Evolutionary conservation across 2,797 vertebrate genomes (phyloP), one percentile per base, ranked within the genome.

Genomic region (Mionectes olivaceus): DNA sequence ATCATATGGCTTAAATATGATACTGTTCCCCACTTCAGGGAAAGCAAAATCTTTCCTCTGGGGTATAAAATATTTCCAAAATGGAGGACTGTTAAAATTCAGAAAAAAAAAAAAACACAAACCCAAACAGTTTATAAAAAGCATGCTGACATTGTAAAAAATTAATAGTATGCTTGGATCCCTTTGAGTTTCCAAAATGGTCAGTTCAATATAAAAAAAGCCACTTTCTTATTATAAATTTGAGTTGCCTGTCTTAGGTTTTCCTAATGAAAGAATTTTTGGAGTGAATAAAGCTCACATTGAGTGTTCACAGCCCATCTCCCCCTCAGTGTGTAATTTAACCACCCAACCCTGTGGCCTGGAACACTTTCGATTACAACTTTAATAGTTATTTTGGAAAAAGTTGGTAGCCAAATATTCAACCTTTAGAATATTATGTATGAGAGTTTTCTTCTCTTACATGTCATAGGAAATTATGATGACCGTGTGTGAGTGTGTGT

Each of bases 81-180:
- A 96, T 3, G 63, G 69, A 96, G 4, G 49, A 67, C 50, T 73
- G 95, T 95, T 96, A 96, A 94, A 94, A 97, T 77, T 93, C 52
- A 89, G 59, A 47, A 96, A 74, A 79, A 89, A 95, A 95, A 91
- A 68, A 50, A 25, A 30, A 17, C 37, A 37, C 27, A 28, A 28
- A 25, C 0, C 7, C 77, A 70, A 91, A 64, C 70, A 96, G 87
- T 97, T 96, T 97, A 97, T 96, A 96, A 97, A 97, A 96, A 97
- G 70, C 85, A 71, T 75, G 93, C 96, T 95, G 95, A 96, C 93
- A 90, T 87, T 93, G 94, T 97, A 96, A 97, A 96, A 97, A 96
- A 97, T 93, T 96, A 96, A 97, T 95, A 94, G 84, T 78, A 96
- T 70, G 90, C 93, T 97, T 97, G 95, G 90, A 97, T 95, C 57